phyloP scores from a whole-genome alignment of 1,140 invertebrate species.

The Apis laboriosa region DNA sequence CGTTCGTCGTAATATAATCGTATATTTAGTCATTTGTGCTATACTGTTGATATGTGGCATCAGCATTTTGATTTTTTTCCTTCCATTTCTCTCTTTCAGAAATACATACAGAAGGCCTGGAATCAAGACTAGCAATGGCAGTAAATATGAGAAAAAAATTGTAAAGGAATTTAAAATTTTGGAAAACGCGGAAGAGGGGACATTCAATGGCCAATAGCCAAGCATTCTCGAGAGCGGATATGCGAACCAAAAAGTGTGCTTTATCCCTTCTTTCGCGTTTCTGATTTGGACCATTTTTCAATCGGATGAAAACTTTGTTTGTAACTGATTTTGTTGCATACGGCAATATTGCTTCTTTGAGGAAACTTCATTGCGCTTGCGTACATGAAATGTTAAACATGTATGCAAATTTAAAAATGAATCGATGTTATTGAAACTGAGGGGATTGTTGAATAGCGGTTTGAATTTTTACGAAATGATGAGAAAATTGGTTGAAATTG shows the following conservation, averaged over 20 bases:
- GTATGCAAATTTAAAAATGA: no score
- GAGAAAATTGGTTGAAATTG: background rate
- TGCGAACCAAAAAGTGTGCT: background rate
- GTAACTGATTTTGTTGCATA: no score
- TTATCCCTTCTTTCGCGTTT: background rate
- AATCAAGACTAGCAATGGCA: constrained; percentile 6
- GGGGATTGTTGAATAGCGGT: background rate
- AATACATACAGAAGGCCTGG: constrained; percentile 30
- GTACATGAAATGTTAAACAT: no score
- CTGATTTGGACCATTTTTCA: background rate
- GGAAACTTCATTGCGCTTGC: no score
- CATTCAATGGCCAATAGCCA: background rate
- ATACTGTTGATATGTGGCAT: constrained; percentile 63
- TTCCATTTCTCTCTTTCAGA: background rate
- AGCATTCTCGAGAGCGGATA: background rate
- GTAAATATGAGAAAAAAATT: background rate
- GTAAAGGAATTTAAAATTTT: background rate
- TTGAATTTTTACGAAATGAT: no score
- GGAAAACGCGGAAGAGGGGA: background rate
- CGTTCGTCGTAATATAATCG: constrained; percentile 41
- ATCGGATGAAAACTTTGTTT: background rate
- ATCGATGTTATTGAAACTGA: no score
- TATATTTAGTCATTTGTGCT: constrained; percentile 66
- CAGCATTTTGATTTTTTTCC: constrained; percentile 59
- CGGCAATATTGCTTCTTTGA: background rate